These are phyloP conservation scores for Carterocephalus palaemon DNA, from an alignment of 2,888 invertebrate species.

Conservation along the genomic window DNA sequence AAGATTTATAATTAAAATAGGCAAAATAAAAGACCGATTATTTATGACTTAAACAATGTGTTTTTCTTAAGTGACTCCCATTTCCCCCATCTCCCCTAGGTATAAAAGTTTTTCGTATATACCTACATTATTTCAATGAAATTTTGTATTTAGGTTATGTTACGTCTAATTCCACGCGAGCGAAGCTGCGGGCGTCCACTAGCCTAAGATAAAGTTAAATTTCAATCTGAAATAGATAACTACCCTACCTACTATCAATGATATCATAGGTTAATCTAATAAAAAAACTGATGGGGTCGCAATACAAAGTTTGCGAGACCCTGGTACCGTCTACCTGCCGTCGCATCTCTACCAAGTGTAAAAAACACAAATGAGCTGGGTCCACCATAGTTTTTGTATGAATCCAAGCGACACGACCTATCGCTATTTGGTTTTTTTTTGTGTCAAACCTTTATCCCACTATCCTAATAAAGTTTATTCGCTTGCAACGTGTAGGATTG, in stretches of 20 bases:
- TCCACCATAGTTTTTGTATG: slow-evolving; percentile 65
- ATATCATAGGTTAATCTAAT: slow-evolving; percentile 30
- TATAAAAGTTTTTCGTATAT: too few relatives aligned
- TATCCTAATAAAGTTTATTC: slow-evolving; percentile 76
- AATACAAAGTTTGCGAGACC: slow-evolving; percentile 59
- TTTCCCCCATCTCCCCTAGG: too few relatives aligned
- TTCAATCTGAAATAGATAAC: not conserved
- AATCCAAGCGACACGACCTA: slow-evolving; percentile 68
- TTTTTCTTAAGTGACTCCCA: too few relatives aligned
- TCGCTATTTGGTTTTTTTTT: slow-evolving; percentile 65
- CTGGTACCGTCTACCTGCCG: slow-evolving; percentile 71
- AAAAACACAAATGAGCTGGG: slow-evolving; percentile 71
- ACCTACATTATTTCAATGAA: not conserved
- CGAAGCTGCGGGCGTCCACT: too few relatives aligned
- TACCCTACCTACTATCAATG: not conserved
- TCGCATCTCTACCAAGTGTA: slow-evolving; percentile 60
- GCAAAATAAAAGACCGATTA: too few relatives aligned
- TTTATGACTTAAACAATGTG: too few relatives aligned
- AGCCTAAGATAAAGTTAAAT: not conserved
- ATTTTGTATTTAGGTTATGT: too few relatives aligned
- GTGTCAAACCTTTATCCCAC: slow-evolving; percentile 66
- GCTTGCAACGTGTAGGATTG: slow-evolving; percentile 47
- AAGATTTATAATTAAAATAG: too few relatives aligned
- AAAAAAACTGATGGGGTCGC: slow-evolving; percentile 33
- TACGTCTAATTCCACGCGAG: too few relatives aligned